Evolutionary conservation across 2,797 vertebrate genomes (phyloP).

Genomic region (Diceros bicornis): DNA sequence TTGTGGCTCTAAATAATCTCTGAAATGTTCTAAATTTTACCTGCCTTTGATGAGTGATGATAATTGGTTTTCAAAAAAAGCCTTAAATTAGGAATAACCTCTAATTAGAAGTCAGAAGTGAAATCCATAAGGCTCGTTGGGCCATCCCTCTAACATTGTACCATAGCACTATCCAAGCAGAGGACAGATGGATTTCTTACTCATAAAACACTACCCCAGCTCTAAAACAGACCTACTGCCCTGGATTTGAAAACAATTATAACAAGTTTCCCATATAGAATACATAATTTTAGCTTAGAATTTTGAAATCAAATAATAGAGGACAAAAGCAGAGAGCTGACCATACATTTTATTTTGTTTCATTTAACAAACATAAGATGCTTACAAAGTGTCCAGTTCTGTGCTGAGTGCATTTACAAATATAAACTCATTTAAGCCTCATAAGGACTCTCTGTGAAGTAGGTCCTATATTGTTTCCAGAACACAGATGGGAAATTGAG

Average conservation of each 20-base stretch:
- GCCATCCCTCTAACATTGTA: neutral
- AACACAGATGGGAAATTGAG: neutral
- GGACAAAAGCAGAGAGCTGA: neutral
- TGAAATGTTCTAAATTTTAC: slow-evolving; percentile 25
- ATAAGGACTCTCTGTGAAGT: neutral
- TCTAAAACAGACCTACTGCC: neutral
- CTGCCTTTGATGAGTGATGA: neutral
- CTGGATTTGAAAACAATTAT: neutral
- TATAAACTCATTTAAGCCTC: neutral
- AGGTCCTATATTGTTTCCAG: neutral
- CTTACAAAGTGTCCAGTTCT: neutral
- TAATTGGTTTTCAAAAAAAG: neutral
- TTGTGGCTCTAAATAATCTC: neutral
- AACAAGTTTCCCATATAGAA: neutral
- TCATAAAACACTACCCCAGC: neutral
- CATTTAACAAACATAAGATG: neutral
- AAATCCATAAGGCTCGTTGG: neutral
- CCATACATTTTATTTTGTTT: neutral
- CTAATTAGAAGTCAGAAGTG: slow-evolving; percentile 14
- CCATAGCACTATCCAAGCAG: neutral
- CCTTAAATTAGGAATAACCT: neutral
- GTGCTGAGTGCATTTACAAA: neutral
- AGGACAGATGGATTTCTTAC: neutral
- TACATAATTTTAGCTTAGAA: neutral
- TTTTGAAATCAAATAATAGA: neutral